phyloP scores from a whole-genome alignment of 2,888 invertebrate species.

The Parnassius apollo region DNA sequence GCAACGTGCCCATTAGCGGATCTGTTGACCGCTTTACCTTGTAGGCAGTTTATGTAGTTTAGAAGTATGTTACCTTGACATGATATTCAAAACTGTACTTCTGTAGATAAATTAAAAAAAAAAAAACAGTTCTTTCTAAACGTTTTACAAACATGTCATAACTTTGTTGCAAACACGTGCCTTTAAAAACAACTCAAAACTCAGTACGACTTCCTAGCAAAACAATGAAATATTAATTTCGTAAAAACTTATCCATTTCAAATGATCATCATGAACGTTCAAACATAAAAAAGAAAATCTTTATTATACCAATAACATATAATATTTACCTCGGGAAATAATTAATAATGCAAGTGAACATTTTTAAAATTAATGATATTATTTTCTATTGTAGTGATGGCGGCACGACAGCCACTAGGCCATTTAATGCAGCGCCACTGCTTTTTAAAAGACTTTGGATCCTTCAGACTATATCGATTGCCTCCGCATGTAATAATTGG shows the following conservation, averaged over 20 bases:
- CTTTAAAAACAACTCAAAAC: no score
- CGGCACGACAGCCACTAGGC: conserved; percentile 28
- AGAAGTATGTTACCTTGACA: conserved; percentile 38
- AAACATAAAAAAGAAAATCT: background rate
- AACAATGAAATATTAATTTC: no score
- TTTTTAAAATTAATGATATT: conserved; percentile 21
- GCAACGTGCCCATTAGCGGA: conserved; percentile 35
- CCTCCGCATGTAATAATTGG: conserved; percentile 26
- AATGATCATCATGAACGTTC: no score
- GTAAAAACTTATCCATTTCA: no score
- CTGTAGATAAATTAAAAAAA: background rate
- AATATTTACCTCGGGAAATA: background rate
- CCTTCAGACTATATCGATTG: conserved; percentile 24
- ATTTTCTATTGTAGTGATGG: conserved; percentile 23
- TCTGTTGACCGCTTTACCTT: conserved; percentile 35
- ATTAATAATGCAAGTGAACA: conserved; percentile 29
- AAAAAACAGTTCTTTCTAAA: background rate
- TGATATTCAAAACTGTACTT: conserved; percentile 10
- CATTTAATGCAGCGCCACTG: conserved; percentile 29
- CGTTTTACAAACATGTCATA: background rate
- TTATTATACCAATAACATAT: background rate
- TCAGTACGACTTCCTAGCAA: no score
- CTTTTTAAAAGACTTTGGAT: conserved; percentile 13
- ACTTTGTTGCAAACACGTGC: background rate
- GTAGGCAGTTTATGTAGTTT: conserved; percentile 31